Evolutionary conservation across 2,797 vertebrate species (phyloP), one percentile per base, ranked within the genome.

Genomic region (Lates japonicus): DNA sequence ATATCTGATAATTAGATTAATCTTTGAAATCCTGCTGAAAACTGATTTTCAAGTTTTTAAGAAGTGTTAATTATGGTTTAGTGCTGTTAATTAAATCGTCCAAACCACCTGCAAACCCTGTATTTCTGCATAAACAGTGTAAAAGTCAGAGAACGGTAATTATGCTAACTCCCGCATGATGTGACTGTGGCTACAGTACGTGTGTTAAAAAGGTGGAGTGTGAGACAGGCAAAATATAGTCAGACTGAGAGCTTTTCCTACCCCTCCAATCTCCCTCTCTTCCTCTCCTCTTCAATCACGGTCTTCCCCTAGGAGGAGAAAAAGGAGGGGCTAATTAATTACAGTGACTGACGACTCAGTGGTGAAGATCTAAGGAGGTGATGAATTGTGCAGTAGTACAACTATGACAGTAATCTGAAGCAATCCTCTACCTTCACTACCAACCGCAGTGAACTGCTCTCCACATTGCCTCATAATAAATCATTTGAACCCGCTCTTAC

Each of bases 311-410:
- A 67, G 76, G 72, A 86, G 71, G 60, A 84, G 65, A 63, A 70
- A 81, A 75, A 77, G 74, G 62, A 81, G 81, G 46, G 72, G 86
- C 74, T 90, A 87, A 92, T 94, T 90, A 90, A 92, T 93, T 91
- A 90, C 83, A 68, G 59, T 83, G 90, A 92, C 64, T 84, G 87
- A 91, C 75, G 86, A 90, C 76, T 90, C 68, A 0, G 80, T 48
- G 44, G 73, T 60, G 81, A 78, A 83, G 73, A 82, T 88, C 78
- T 84, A 71, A 81, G 87, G 82, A 78, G 44, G 72, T 91, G 89
- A 94, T 80, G 66, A 86, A 93, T 86, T 63, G 84, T 57, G 74
- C 73, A 7, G 77, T 12, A 16, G 71, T 57, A 55, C 70, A 74
- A 69, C 81, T 82, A 82, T 90, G 91, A 89, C 91, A 93, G 88